These are phyloP conservation scores for Cotesia typhae DNA, from an alignment of 1,140 invertebrate species.

Conservation along the genomic window DNA sequence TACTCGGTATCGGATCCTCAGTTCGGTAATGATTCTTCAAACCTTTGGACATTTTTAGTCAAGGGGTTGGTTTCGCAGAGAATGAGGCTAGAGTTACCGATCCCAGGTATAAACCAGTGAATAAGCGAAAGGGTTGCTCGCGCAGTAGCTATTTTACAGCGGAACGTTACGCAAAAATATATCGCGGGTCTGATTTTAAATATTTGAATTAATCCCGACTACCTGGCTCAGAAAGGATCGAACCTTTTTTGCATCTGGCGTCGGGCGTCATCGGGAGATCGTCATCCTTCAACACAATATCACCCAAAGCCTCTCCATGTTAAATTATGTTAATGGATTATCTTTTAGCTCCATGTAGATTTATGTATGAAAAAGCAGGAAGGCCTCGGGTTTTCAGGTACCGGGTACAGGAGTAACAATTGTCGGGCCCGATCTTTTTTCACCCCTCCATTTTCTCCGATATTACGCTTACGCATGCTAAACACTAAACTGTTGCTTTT, in stretches of 20 bases:
- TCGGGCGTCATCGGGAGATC: neutral
- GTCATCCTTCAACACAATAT: constrained; percentile 55
- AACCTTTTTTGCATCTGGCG: constrained; percentile 65
- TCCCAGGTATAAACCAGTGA: constrained; percentile 54
- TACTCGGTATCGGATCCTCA: constrained; percentile 18
- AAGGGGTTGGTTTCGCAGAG: constrained; percentile 45
- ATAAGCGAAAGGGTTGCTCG: constrained; percentile 34
- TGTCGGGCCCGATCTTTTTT: constrained; percentile 26
- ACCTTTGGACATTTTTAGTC: constrained; percentile 51
- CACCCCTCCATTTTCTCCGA: constrained; percentile 43
- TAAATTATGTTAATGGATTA: constrained; percentile 69
- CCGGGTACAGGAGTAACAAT: neutral
- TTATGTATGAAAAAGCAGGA: constrained; percentile 44
- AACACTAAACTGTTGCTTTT: constrained; percentile 27
- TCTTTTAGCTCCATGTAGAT: constrained; percentile 52
- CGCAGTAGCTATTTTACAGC: neutral
- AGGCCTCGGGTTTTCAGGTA: constrained; percentile 33
- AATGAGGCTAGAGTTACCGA: constrained; percentile 58
- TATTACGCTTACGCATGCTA: constrained; percentile 45
- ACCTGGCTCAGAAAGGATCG: constrained; percentile 32
- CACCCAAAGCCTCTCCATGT: constrained; percentile 59
- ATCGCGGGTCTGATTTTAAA: constrained; percentile 58
- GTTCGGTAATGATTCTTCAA: constrained; percentile 39
- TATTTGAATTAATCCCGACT: constrained; percentile 64
- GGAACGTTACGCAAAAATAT: constrained; percentile 60